Evolutionary conservation across 1,140 invertebrate species (phyloP).

Genomic region (Bombyx mandarina): DNA sequence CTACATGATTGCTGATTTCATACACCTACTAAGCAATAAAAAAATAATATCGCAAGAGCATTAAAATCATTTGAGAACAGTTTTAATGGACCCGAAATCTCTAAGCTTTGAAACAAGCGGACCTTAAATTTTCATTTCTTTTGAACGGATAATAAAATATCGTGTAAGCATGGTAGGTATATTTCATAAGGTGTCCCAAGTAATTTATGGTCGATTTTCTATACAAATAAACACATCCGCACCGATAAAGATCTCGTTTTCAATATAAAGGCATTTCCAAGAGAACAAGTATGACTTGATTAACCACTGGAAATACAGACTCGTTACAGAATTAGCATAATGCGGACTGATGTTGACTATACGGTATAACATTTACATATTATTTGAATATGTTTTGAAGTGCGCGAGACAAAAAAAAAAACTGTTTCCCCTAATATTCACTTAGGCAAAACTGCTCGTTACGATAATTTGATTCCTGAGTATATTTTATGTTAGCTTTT

Average conservation of each 20-base stretch:
- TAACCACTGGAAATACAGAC: slow-evolving; percentile 19
- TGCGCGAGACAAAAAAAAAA: not conserved
- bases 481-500: too few species aligned
- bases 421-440: not conserved
- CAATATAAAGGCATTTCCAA: not conserved
- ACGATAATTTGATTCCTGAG: too few species aligned
- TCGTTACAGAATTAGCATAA: slow-evolving; percentile 31
- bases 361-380: slow-evolving; percentile 27
- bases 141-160: not conserved
- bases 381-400: slow-evolving; percentile 25
- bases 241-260: slow-evolving; percentile 1
- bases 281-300: slow-evolving; percentile 21
- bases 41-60: too few species aligned
- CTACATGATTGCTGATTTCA: too few species aligned
- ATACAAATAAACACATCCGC: not conserved
- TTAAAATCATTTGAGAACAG: too few species aligned
- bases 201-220: not conserved
- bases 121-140: not conserved
- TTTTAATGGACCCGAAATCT: too few species aligned
- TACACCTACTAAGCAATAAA: too few species aligned
- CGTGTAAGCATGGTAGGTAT: not conserved
- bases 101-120: too few species aligned
- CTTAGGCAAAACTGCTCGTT: not conserved
- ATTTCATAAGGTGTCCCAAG: too few species aligned
- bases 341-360: slow-evolving; percentile 27